Base-by-base conservation (phyloP, 2,888 invertebrate species). In the Leptothorax acervorum region DNA sequence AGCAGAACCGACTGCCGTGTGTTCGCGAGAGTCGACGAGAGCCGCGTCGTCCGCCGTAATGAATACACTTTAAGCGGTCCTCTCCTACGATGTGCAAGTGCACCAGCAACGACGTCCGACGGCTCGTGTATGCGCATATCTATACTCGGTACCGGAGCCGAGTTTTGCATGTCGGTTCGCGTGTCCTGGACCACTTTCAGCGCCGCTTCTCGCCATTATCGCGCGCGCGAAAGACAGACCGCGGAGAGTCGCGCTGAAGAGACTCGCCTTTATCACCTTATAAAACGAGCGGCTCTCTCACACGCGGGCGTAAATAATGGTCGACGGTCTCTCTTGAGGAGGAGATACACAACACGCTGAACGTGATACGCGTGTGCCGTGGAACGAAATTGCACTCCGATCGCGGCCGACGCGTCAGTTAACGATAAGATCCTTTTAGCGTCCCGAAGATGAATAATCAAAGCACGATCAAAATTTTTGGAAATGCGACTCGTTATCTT, bases 201-300 rank as follows among this genome's bases (percentile, higher is more conserved):
- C 88, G 48, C 28, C 79, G 81, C 75, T 78, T 65, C 71, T 45
- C 31, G 65, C 82, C 70, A 83, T 90, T 87, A 79, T 84, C 84
- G 53, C 75, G 65, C 74, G 66, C 15, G 39, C 35, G 39, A 68
- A 9, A 83, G 70, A 35, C 23, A 55, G 28, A 42, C 0, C 4
- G 65, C 23, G 23, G 23, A 23, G 23, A 6, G 3, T 4, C 70
- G 53, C 31, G 42, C 75, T 60, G 66, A 48, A 78, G 73, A 82
- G 87, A 81, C 87, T 90, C 85, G 87, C 85, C 88, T 92, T 92
- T 92, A 92, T 92, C 91, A 87, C 92, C 92, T 92, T 92, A 91
- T 92, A 92, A 92, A 92, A 92, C 89, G 90, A 92, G 87, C 89
- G 90, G 31, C 48, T 91, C 91, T 90, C 65, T 81, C 82, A 57